Base-by-base conservation (phyloP, 2,797 vertebrate genomes). In the Poeciliopsis paucimaculata region DNA sequence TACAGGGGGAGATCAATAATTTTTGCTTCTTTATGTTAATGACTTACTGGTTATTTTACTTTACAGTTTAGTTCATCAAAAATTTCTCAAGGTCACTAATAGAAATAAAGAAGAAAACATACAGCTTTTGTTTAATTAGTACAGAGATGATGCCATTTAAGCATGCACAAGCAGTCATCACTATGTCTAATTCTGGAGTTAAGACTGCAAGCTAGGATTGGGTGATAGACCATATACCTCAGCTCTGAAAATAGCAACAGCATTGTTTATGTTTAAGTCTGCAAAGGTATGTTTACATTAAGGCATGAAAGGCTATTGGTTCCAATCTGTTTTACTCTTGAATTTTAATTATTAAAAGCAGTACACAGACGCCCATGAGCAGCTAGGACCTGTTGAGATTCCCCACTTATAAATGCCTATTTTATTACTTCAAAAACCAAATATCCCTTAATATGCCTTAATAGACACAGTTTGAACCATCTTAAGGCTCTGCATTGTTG, bases 151-250 rank as follows among this genome's bases (percentile, higher is more conserved):
- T 78, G 64, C 83, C 31, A 73, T 76, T 84, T 81, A 88, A 87
- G 80, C 92, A 95, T 92, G 92, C 92, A 93, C 86, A 91, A 84
- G 88, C 90, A 93, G 81, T 80, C 85, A 87, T 89, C 77, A 86
- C 82, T 77, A n/a, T 72, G 73, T 84, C 64, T 70, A 75, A 81
- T 85, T 88, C 80, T 78, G 57, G 85, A 87, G 11, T 73, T 20
- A 45, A 71, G 43, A 46, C n/a, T 46, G 13, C 7, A 46, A 71
- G n/a, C 68, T 28, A 46, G 68, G 68, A 45, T 46, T 71, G 1
- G n/a, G 41, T n/a, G 13, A 43, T 71, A 16, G 8, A 28, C 68
- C 12, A 71, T 45, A 0, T 28, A 45, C 68, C 26, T 13, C 12
- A 3, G 45, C 11, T 28, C 9, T n/a, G 1, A 71, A 71, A 71